Evolutionary conservation across 2,797 vertebrate genomes (phyloP).

Genomic region (Myotis myotis): DNA sequence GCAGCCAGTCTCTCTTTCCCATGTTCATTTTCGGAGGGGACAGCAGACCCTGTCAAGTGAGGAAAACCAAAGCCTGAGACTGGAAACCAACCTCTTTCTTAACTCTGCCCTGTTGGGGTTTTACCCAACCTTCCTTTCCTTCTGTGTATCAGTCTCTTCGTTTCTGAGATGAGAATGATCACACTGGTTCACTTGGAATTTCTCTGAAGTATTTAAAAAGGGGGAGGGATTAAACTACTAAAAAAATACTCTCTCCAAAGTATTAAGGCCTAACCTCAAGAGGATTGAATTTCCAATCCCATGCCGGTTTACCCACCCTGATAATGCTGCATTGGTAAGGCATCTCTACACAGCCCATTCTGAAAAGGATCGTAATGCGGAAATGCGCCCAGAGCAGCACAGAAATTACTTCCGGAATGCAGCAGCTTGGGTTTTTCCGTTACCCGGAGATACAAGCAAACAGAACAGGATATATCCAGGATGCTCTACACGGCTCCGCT

Average conservation of each 20-base stretch:
- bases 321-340: neutral
- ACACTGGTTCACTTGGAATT: neutral
- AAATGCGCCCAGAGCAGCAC: neutral
- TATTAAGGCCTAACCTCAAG: neutral
- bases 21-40: neutral
- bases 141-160: neutral
- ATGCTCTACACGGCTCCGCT: neutral
- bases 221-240: neutral
- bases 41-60: neutral
- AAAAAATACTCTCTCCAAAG: neutral
- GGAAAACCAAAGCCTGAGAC: neutral
- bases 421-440: neutral
- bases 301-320: neutral
- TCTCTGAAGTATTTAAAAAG: neutral
- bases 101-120: neutral
- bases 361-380: neutral
- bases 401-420: neutral
- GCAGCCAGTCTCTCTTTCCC: neutral
- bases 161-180: neutral
- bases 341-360: neutral
- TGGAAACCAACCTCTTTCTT: neutral
- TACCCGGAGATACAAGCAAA: neutral
- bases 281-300: neutral
- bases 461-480: neutral
- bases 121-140: neutral